These are phyloP conservation scores for Hydraecia micacea DNA, from an alignment of 2,888 invertebrate genomes.

Conservation along the genomic window DNA sequence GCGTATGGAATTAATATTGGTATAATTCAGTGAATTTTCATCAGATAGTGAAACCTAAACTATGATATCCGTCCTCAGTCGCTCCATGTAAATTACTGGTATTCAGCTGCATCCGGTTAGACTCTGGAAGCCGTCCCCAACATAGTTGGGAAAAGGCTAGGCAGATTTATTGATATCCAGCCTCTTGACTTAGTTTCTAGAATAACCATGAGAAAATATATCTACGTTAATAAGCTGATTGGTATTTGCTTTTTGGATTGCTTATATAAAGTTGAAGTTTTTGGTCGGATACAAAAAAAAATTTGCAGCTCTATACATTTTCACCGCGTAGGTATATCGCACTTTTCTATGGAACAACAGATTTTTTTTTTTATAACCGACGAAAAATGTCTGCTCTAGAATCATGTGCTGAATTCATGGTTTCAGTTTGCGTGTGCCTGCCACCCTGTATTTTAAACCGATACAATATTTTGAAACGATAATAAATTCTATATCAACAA, in stretches of 20 bases:
- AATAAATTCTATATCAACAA: too few relatives aligned
- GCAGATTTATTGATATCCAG: not conserved
- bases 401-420: too few relatives aligned
- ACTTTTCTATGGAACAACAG: too few relatives aligned
- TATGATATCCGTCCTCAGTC: not conserved
- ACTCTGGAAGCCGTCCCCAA: not conserved
- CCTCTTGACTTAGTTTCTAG: slow-evolving; percentile 1
- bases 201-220: not conserved
- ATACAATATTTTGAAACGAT: too few relatives aligned
- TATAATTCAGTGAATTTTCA: not conserved
- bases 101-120: not conserved
- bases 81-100: not conserved
- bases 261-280: not conserved
- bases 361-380: too few relatives aligned
- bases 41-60: not conserved
- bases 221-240: not conserved
- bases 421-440: too few relatives aligned
- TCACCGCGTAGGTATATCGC: too few relatives aligned
- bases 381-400: too few relatives aligned
- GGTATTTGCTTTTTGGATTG: not conserved
- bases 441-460: not conserved
- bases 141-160: not conserved
- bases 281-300: too few relatives aligned
- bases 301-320: too few relatives aligned
- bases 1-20: not conserved